A percentile compares a stretch with the other conserved stretches of the same genome.
Evolutionary conservation across 2,888 invertebrate genomes (phyloP).

Genomic region (Drosophila paranaensis): DNA sequence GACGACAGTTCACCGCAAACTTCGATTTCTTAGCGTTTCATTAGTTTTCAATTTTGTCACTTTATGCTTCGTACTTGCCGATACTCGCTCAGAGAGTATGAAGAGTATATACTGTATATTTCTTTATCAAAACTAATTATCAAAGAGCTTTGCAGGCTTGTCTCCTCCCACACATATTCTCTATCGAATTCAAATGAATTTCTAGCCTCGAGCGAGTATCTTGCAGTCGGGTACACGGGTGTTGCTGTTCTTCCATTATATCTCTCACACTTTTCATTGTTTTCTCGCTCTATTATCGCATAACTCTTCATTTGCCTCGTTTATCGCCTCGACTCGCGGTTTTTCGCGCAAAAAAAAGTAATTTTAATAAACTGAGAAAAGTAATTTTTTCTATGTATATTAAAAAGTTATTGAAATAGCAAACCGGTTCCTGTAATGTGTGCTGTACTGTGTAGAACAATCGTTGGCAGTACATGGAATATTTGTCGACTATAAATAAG

Average conservation of each 20-base stretch:
- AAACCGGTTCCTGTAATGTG: slow-evolving; percentile 65
- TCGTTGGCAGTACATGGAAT: slow-evolving; percentile 20
- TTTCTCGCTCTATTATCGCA: slow-evolving; percentile 54
- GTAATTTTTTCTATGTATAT: slow-evolving; percentile 34
- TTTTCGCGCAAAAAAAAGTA: slow-evolving; percentile 33
- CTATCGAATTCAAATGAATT: neutral
- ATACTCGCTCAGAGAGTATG: neutral
- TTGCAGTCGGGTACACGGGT: neutral
- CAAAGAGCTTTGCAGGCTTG: no score
- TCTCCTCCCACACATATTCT: neutral
- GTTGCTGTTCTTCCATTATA: slow-evolving; percentile 25
- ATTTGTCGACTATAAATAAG: slow-evolving; percentile 47
- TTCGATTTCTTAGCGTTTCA: slow-evolving; percentile 58
- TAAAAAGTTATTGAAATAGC: slow-evolving; percentile 30
- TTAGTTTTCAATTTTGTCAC: slow-evolving; percentile 45
- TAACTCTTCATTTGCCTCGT: slow-evolving; percentile 34
- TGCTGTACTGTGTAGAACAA: slow-evolving; percentile 22
- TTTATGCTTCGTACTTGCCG: slow-evolving; percentile 16
- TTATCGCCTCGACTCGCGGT: slow-evolving; percentile 12
- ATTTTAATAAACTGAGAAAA: slow-evolving; percentile 39
- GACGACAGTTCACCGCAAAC: slow-evolving; percentile 44
- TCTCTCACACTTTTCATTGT: slow-evolving; percentile 16
- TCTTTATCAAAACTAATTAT: neutral
- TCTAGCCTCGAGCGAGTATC: neutral
- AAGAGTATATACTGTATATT: neutral